Percentiles rank a stretch among this genome's conserved stretches.
These are phyloP conservation scores for Porites australiensis DNA, from an alignment of 64 coral and sea anemone species.

Conservation along the genomic window DNA sequence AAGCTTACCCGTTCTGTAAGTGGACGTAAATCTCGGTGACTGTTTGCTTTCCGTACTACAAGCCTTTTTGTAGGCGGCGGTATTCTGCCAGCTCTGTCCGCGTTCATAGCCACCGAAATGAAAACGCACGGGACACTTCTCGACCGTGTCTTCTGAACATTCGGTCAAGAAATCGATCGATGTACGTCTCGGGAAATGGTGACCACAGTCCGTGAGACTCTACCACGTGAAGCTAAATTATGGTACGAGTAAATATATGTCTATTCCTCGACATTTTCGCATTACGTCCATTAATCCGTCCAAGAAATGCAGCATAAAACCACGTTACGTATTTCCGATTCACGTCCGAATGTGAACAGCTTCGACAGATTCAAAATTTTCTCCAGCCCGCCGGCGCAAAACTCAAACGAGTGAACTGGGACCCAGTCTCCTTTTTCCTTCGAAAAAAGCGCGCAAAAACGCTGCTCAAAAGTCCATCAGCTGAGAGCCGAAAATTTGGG, in stretches of 20 bases:
- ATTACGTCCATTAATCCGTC: background rate
- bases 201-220: background rate
- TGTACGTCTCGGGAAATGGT: background rate
- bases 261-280: background rate
- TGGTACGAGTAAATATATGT: background rate
- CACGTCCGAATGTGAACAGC: background rate
- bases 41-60: constrained; percentile 95
- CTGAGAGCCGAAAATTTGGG: too few relatives aligned
- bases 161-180: background rate
- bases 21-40: constrained; percentile 90
- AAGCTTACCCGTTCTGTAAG: constrained; percentile 89
- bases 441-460: too few relatives aligned
- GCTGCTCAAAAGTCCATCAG: too few relatives aligned
- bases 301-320: background rate
- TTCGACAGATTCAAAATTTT: constrained; percentile 10
- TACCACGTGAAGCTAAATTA: background rate
- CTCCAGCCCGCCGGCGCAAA: constrained; percentile 26
- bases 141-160: background rate
- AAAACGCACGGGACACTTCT: background rate
- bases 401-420: background rate
- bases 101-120: constrained; percentile 2
- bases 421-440: background rate
- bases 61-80: constrained; percentile 93
- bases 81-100: constrained; percentile 53
- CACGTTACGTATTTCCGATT: constrained; percentile 32